phyloP scores from a whole-genome alignment of 2,113 vertebrate genomes.

The Zapornia atra region DNA sequence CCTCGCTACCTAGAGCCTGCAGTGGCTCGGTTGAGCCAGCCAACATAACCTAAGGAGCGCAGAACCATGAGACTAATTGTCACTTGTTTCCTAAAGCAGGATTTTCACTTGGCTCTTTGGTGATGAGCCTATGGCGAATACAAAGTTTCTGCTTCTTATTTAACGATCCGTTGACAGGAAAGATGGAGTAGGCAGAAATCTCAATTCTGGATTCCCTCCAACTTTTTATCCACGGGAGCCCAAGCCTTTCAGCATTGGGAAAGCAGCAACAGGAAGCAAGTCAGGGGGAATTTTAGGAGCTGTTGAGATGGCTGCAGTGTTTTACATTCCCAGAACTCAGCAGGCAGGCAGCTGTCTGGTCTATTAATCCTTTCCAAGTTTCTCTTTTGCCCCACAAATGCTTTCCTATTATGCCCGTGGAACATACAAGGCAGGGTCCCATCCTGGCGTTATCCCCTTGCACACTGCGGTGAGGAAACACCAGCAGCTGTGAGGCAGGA shows the following conservation, averaged over 20 bases:
- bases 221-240: conserved; percentile 47
- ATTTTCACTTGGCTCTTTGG: conserved; percentile 4
- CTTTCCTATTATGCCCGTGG: background rate
- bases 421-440: background rate
- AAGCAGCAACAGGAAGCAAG: conserved; percentile 67
- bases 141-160: background rate
- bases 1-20: background rate
- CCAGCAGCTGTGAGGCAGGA: background rate
- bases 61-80: background rate
- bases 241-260: conserved; percentile 34
- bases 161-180: conserved; percentile 48
- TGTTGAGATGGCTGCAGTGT: conserved; percentile 64
- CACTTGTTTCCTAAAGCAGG: conserved; percentile 12
- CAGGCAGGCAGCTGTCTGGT: conserved; percentile 57
- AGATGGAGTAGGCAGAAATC: conserved; percentile 49
- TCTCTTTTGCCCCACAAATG: background rate
- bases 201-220: conserved; percentile 55
- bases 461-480: background rate
- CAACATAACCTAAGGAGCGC: background rate
- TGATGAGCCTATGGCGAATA: background rate
- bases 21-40: background rate
- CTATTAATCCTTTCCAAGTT: conserved; percentile 18
- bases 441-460: background rate
- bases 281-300: conserved; percentile 65
- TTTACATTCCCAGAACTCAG: conserved; percentile 62